Evolutionary conservation across 2,113 vertebrate species (phyloP), one percentile per base, ranked within the genome.

Genomic region (Mobula hypostoma): DNA sequence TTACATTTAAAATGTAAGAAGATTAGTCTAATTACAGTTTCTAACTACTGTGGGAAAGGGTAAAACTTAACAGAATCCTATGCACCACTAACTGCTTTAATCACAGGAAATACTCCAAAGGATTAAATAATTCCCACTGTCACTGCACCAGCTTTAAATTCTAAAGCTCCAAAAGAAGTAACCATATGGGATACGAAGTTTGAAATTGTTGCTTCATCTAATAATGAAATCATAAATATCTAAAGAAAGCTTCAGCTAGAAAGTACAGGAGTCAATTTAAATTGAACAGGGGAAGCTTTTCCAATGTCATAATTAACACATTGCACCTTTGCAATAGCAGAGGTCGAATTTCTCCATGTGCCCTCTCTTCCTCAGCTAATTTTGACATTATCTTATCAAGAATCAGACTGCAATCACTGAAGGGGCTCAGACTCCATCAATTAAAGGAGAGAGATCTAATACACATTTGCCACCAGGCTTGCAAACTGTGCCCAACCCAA

Each of bases 61-160:
- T 76, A 74, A 74, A 48, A 93, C 68, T 24, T 93, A 48, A 93
- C 91, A 93, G 70, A 70, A 70, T 72, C 36, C 74, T 48, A 93
- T 5, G 91, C 91, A 93, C 70, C 68, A 74, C 68, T 93, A 93
- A 93, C 91, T 93, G 91, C 91, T 76, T 74, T 93, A 93, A 93
- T 93, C 68, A 93, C 91, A 74, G 91, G 91, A 56, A 93, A 74
- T 48, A 74, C 68, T 74, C 36, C 68, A 74, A 93, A 56, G 63
- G 91, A 93, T 93, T 93, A 76, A 93, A 93, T 32, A 93, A 72
- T 74, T 40, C 91, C 68, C 40, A 74, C 68, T 93, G 24, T 93
- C 91, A 68, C 12, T 88, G 85, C 85, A 88, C 29, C 61, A 66
- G 61, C n/a, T 36, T 90, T 61, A 90, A 63, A 32, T 90, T 6